Evolutionary conservation across 2,113 vertebrate genomes (phyloP).

Genomic region (Sialia sialis): DNA sequence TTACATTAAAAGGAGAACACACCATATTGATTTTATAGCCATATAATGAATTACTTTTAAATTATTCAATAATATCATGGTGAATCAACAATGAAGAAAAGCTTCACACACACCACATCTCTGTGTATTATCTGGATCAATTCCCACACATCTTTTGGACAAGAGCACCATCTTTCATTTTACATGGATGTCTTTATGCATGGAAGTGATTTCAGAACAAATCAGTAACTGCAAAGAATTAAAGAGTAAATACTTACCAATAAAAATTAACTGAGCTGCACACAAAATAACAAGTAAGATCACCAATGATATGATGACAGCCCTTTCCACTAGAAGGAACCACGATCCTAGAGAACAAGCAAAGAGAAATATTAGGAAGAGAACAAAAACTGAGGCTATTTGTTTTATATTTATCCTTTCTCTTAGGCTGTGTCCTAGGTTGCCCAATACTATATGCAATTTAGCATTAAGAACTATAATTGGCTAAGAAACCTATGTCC

Average conservation of each 20-base stretch:
- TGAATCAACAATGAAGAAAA: not conserved
- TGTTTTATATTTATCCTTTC: not conserved
- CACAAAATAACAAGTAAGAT: conserved; percentile 60
- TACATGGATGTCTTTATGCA: not conserved
- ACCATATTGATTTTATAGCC: not conserved
- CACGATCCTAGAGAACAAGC: conserved; percentile 59
- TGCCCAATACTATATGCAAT: not conserved
- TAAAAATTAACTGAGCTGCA: conserved; percentile 57
- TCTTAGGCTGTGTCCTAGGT: not conserved
- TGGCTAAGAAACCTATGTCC: not conserved
- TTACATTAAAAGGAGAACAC: not conserved
- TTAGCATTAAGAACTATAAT: not conserved
- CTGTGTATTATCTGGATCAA: not conserved
- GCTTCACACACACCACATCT: not conserved
- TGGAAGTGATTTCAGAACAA: not conserved
- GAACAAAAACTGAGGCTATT: not conserved
- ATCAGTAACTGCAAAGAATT: not conserved
- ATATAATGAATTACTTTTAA: not conserved
- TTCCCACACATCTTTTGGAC: not conserved
- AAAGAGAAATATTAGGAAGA: not conserved
- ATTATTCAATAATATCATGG: not conserved
- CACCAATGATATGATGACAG: conserved; percentile 55
- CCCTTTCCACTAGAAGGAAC: conserved; percentile 66
- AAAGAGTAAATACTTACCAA: conserved; percentile 68
- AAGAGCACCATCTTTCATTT: not conserved